A percentile compares a stretch with the other conserved stretches of the same genome.
Conservation (phyloP, 2,113 vertebrate species). For the Podiceps cristatus region DNA sequence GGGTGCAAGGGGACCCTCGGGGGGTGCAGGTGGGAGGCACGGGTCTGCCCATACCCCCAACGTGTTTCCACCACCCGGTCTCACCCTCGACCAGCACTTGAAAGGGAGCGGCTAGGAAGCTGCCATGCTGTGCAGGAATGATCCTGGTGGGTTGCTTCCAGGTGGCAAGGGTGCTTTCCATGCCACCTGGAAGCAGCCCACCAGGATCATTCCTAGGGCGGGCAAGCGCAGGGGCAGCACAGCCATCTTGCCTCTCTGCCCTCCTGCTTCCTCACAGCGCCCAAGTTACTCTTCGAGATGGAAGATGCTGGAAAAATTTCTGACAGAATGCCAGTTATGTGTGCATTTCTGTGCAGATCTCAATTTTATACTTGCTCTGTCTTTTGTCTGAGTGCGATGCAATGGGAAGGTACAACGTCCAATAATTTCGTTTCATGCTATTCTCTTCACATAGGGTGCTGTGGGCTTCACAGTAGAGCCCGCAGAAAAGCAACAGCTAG, state of each 20-base stretch:
- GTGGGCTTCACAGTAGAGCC: not conserved
- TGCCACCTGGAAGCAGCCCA: no score
- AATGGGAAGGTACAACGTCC: not conserved
- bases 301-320: not conserved
- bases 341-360: not conserved
- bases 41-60: not conserved
- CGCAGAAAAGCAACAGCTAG: not conserved
- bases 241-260: not conserved
- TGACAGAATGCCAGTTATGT: not conserved
- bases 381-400: not conserved
- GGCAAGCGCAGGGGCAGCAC: not conserved
- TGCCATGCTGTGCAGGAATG: not conserved
- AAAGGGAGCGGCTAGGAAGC: not conserved
- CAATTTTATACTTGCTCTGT: not conserved
- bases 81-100: rapidly evolving
- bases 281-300: not conserved
- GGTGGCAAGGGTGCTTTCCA: rapidly evolving
- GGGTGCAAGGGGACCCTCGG: not conserved
- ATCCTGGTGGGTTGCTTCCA: not conserved
- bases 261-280: not conserved
- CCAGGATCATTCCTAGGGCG: no score
- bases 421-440: not conserved
- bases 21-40: rapidly evolving
- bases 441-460: not conserved
- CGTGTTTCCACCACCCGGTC: rapidly evolving